Conservation (phyloP, 1,140 invertebrate genomes). For the Scaptomyza hsui region DNA sequence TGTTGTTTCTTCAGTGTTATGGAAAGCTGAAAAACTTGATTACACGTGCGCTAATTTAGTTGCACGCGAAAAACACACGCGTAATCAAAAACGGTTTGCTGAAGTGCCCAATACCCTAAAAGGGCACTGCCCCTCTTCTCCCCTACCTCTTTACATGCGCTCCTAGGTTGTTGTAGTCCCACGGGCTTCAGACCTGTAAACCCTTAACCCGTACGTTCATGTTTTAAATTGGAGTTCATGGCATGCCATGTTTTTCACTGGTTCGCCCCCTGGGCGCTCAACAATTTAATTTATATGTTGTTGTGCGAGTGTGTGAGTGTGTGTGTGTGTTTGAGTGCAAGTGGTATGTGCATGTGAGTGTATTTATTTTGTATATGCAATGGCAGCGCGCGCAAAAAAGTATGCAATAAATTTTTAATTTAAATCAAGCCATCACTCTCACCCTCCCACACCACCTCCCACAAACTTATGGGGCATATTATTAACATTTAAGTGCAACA, state of each 20-base stretch:
- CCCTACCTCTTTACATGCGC: not conserved
- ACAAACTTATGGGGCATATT: conserved; percentile 17
- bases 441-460: conserved; percentile 6
- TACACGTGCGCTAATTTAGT: conserved; percentile 81
- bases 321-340: not conserved
- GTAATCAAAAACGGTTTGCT: conserved; percentile 78
- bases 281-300: conserved; percentile 74
- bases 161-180: conserved; percentile 2
- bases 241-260: conserved; percentile 65
- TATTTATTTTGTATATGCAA: conserved; percentile 58
- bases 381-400: conserved; percentile 65
- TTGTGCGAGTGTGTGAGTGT: not conserved
- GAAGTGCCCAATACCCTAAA: conserved; percentile 51
- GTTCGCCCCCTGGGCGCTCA: conserved; percentile 68
- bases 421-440: conserved; percentile 73
- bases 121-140: conserved; percentile 13
- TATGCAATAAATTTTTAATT: conserved; percentile 82
- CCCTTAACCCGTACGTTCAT: conserved; percentile 66
- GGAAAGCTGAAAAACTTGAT: conserved; percentile 66
- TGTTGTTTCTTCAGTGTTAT: conserved; percentile 35
- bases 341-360: conserved; percentile 16
- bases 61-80: conserved; percentile 79
- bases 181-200: conserved; percentile 27
- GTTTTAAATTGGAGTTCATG: conserved; percentile 77
- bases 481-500: conserved; percentile 71